Base-by-base conservation (phyloP, 1,140 invertebrate species). In the Samia ricini region DNA sequence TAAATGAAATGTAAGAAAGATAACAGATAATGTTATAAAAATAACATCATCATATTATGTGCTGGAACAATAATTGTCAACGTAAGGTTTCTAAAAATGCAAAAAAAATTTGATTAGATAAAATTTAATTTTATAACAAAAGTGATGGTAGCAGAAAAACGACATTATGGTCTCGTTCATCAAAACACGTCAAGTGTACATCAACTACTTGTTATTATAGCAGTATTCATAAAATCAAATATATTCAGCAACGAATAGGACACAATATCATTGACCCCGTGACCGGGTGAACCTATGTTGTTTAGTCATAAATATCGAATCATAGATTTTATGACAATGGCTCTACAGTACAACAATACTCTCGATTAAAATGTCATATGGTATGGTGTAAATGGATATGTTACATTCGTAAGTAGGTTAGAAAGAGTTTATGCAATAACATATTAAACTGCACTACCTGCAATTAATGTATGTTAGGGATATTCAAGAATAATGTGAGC, bases 361-460 rank as follows among this genome's bases (percentile, higher is more conserved):
- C 10, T 18, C 18, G 21, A 59, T 49, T 59, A 22, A 24, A 58
- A 59, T 50, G 57, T 2, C 42, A 42, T 15, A 42, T 58, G n/a
- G 22, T 18, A 22, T 50, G 49, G 49, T 58, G 22, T 7, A 59
- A 59, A 12, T 52, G 51, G 51, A 52, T 22, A n/a, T 52, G 51
- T 52, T 52, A 52, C 49, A 51, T 51, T 12, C 49, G n/a, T 51
- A n/a, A 8, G 3, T 22, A n/a, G 36, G 19, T 52, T 52, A 23
- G 12, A 52, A 22, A 20, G 19, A 33, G 20, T 33, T 29, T 56
- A 26, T 56, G 23, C 26, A 56, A 29, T 12, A 23, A 52, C 21
- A 52, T 52, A 23, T 23, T 52, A 52, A 22, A 21, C 19, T 8
- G 23, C 4, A 20, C 7, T 23, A 21, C 15, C 20, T 23, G 51